Evolutionary conservation across 2,888 invertebrate species (phyloP).

Genomic region (Acleris emargana): DNA sequence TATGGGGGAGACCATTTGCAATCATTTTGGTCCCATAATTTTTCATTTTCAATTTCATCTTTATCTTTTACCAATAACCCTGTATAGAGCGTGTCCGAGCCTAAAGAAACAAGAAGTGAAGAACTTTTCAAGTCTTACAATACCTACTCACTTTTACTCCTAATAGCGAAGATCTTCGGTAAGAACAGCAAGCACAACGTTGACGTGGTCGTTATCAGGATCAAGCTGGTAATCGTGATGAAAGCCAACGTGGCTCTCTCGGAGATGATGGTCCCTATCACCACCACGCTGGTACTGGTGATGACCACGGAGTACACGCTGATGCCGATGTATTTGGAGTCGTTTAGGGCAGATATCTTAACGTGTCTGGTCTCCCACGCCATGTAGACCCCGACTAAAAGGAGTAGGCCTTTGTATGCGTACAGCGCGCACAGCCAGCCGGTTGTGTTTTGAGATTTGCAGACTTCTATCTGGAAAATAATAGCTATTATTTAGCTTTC

Average conservation of each 20-base stretch:
- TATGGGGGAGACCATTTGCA: too few relatives aligned
- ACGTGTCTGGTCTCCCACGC: constrained; percentile 97
- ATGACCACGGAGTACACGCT: constrained; percentile 96
- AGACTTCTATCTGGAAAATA: constrained; percentile 90
- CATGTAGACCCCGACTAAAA: constrained; percentile 96
- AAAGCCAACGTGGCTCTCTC: constrained; percentile 92
- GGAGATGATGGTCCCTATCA: constrained; percentile 93
- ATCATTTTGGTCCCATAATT: too few relatives aligned
- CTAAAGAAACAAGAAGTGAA: too few relatives aligned
- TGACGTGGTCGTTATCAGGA: constrained; percentile 93
- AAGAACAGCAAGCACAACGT: constrained; percentile 93
- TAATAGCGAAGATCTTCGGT: constrained; percentile 91
- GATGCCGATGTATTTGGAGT: constrained; percentile 96
- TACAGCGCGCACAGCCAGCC: constrained; percentile 96
- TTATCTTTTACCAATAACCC: too few relatives aligned
- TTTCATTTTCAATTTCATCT: too few relatives aligned
- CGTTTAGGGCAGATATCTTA: constrained; percentile 95
- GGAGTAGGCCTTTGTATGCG: constrained; percentile 93
- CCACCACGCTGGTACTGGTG: constrained; percentile 93
- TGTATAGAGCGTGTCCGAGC: too few relatives aligned
- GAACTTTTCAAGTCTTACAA: background rate
- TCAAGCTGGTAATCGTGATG: constrained; percentile 91
- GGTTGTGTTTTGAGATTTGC: constrained; percentile 93
- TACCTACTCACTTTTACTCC: constrained; percentile 82
- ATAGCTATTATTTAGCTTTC: background rate